Evolutionary conservation across 1,140 invertebrate genomes (phyloP), one percentile per base, ranked within the genome.

Genomic region (Mercenaria mercenaria): DNA sequence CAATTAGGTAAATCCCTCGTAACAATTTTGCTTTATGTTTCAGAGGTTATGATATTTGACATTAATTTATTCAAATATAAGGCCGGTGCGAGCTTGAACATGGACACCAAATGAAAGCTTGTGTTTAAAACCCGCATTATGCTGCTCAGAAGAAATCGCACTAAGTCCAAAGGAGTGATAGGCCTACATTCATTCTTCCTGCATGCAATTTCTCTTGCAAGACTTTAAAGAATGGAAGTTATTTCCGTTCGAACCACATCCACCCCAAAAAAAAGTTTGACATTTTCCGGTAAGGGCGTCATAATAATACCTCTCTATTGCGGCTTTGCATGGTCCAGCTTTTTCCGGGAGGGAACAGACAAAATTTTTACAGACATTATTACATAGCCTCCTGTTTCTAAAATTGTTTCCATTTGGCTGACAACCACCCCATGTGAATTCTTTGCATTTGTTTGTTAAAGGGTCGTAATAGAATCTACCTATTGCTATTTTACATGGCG

Each of bases 251-350:
- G 95, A 95, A 15, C 92, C 59, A 77, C 95, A 93, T 18, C 95
- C 95, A 29, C 94, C 91, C 89, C 96, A 96, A 0, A 88, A 92
- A 88, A 96, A 96, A 37, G 89, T 90, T 39, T 94, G 74, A 85
- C 96, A 89, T 20, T 43, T 56, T 26, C 39, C 18, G 8, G 61
- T n/a, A 72, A 90, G 34, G 11, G 93, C 85, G 91, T 98, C 97
- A 93, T 97, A 98, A 95, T 93, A 96, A 93, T 96, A 97, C 37
- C 97, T 95, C 2, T 96, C 96, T 56, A 97, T 96, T 0, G 96
- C 93, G 0, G 97, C 97, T 52, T 96, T 95, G 90, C 97, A 97
- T 74, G 96, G 95, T 15, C 97, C 97, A 47, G 95, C 95, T 26
- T 95, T 92, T 50, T 95, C 93, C 13, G 96, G 95, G 10, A 85